Base-by-base conservation (phyloP, 2,797 vertebrate genomes). In the Tinamus major region DNA sequence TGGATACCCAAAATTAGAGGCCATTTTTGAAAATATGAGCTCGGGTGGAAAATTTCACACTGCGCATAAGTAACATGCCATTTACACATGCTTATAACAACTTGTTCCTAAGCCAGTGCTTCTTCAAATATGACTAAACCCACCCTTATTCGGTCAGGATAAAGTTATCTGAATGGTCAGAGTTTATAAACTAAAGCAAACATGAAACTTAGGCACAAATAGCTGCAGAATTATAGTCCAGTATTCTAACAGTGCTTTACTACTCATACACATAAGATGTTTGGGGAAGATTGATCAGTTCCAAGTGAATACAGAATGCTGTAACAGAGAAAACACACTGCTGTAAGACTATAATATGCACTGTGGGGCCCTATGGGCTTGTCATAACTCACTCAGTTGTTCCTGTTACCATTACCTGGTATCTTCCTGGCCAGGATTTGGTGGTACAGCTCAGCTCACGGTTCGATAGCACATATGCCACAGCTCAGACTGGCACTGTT, bases 1-100 rank as follows among this genome's bases (percentile, higher is more conserved):
- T 88, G 75, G 92, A 90, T 53, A 82, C 29, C 58, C 75, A 65
- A 90, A 94, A 96, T 96, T 93, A 95, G 85, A 96, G 83, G 55
- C 33, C 29, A 0, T 29, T 79, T 91, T 91, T 91, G 64, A 93
- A 94, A 94, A 90, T 69, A 70, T 3, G 31, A 93, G 71, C 75
- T 80, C 77, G 49, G 48, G 23, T 82, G 78, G 93, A 93, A 95
- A 95, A 62, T 69, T 90, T 78, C 79, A 64, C 6, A 1, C 44
- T 58, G 71, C 37, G 49, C 61, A 70, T 62, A 90, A 88, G 75
- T 41, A 91, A 58, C 23, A 3, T 90, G 70, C 59, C 79, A 92
- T 92, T 95, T 95, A 95, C 82, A 85, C 44, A 35, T 59, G 56
- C 39, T 90, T 93, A 10, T 42, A 86, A 84, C 56, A 75, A 79